These are phyloP conservation scores for Smittia aterrima DNA, from an alignment of 2,888 invertebrate species.

Conservation along the genomic window DNA sequence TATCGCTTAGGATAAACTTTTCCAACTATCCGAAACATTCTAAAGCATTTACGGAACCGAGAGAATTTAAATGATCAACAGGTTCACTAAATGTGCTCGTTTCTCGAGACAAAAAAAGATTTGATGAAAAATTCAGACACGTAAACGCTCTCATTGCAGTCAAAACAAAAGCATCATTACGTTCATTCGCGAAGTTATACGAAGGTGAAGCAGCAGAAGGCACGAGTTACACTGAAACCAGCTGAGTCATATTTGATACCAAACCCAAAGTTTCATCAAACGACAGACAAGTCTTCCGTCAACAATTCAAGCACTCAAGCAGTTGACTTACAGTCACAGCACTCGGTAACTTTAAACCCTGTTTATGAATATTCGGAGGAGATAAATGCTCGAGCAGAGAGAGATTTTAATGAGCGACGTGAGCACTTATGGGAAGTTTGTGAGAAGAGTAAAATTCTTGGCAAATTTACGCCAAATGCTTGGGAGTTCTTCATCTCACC, in stretches of 20 bases:
- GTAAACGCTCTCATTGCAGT: not conserved
- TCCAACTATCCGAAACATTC: not conserved
- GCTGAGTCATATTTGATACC: slow-evolving; percentile 19
- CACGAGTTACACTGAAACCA: not conserved
- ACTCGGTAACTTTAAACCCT: slow-evolving; percentile 50
- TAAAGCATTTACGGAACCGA: not conserved
- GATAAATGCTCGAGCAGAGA: slow-evolving; percentile 53
- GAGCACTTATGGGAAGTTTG: slow-evolving; percentile 57
- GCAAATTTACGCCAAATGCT: slow-evolving; percentile 60
- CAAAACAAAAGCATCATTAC: slow-evolving; percentile 13
- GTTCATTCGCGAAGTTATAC: not conserved
- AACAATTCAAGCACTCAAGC: not conserved
- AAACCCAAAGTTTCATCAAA: slow-evolving; percentile 18
- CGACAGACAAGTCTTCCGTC: slow-evolving; percentile 35
- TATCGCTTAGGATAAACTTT: not conserved
- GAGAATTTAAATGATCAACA: not conserved
- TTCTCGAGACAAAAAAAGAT: not conserved
- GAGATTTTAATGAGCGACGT: slow-evolving; percentile 57
- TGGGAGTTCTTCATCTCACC: slow-evolving; percentile 73
- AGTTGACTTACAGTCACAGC: not conserved
- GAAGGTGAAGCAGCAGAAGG: not conserved
- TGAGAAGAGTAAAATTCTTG: slow-evolving; percentile 52
- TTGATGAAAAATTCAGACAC: not conserved
- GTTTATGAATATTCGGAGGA: slow-evolving; percentile 55
- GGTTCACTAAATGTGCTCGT: not conserved